Base-by-base conservation (phyloP, 2,797 vertebrate species). In the Manis javanica region DNA sequence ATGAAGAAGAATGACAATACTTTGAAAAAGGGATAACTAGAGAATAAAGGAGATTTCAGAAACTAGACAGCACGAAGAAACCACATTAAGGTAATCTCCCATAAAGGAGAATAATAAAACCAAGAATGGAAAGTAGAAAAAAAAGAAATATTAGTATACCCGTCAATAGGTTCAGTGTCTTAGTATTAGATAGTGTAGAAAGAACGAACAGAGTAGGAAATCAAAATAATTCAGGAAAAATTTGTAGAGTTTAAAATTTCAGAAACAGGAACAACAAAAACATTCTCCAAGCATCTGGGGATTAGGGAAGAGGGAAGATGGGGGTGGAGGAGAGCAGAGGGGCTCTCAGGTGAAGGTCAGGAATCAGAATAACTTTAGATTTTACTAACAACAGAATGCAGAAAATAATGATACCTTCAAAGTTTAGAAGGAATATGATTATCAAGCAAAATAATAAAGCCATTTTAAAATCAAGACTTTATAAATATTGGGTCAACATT, bases 141-240 rank as follows among this genome's bases (percentile, higher is more conserved):
- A 93, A 94, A 93, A 59, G 21, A 86, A 46, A 24, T 91, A 88
- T 69, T 69, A 83, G 12, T 84, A 42, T 12, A 86, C 23, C 1
- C 85, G 14, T 77, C 15, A 86, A 51, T 46, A 93, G 26, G 31
- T 79, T 46, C 29, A 96, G 11, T 11, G 53, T 55, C 23, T 87
- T 96, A 94, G 66, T 37, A 88, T 59, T 21, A 91, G 6, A 89
- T 74, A n/a, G 49, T 87, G 21, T n/a, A 42, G 34, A 63, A 78
- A 72, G 51, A 92, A 5, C 79, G 29, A 59, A 57, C 2, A 87
- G 46, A 87, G 5, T 3, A 61, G 2, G 31, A 95, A 92, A 90
- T 31, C 55, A 84, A 93, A 66, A n/a, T 61, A 74, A 49, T 74
- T 89, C 34, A 94, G 87, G 23, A 34, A 93, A 91, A 90, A 87